phyloP scores from a whole-genome alignment of 2,113 vertebrate species.

The Fulmarus glacialis region DNA sequence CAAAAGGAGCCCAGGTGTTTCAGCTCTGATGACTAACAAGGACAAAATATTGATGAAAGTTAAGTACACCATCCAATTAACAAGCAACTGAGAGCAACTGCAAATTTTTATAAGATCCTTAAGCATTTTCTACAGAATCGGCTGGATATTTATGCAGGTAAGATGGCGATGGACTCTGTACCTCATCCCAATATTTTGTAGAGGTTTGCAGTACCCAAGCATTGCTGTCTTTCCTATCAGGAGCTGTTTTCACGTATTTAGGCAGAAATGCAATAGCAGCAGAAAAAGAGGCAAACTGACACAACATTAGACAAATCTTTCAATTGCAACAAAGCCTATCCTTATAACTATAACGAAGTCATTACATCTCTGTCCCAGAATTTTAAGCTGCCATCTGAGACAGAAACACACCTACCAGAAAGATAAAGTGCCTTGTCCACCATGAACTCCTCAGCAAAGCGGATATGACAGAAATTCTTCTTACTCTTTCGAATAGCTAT shows the following conservation, averaged over 20 bases:
- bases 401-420: slow-evolving; percentile 80
- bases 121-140: background rate
- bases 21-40: background rate
- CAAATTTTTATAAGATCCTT: background rate
- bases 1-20: background rate
- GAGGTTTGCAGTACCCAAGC: background rate
- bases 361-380: background rate
- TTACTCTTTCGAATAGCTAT: slow-evolving; percentile 95
- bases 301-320: background rate
- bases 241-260: background rate
- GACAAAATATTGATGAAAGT: background rate
- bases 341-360: background rate
- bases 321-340: background rate
- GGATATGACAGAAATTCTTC: slow-evolving; percentile 97
- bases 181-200: background rate
- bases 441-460: slow-evolving; percentile 91
- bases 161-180: background rate
- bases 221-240: background rate
- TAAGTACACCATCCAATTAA: background rate
- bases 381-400: background rate
- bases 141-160: background rate
- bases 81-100: background rate
- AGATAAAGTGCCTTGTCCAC: slow-evolving; percentile 95
- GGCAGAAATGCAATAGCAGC: background rate
- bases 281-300: background rate